These are phyloP conservation scores for Ips typographus DNA, from an alignment of 1,140 invertebrate genomes.

Conservation along the genomic window DNA sequence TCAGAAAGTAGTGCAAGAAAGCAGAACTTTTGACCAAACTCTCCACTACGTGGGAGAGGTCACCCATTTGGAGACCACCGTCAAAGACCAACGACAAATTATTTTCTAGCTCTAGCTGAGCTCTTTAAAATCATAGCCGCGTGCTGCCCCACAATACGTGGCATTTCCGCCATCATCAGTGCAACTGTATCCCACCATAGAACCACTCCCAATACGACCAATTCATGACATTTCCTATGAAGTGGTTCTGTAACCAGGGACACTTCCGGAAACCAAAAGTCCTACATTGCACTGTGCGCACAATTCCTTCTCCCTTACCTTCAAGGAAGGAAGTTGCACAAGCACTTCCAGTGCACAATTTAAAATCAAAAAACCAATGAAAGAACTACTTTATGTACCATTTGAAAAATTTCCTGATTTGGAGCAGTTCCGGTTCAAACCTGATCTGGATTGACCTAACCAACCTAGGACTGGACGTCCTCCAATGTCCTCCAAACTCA, in stretches of 20 bases:
- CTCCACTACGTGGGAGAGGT: conserved; percentile 51
- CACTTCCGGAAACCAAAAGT: conserved; percentile 63
- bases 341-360: conserved; percentile 51
- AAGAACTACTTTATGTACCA: conserved; percentile 42
- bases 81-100: conserved; percentile 29
- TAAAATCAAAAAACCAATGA: conserved; percentile 37
- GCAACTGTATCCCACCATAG: conserved; percentile 52
- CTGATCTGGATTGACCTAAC: conserved; percentile 51
- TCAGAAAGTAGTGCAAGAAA: conserved; percentile 40
- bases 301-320: conserved; percentile 54
- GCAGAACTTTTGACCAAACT: conserved; percentile 38
- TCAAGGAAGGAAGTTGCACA: conserved; percentile 54
- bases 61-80: conserved; percentile 39
- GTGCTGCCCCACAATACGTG: conserved; percentile 46
- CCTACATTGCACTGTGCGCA: conserved; percentile 56
- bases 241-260: conserved; percentile 60
- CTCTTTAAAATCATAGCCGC: conserved; percentile 53
- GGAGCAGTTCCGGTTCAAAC: conserved; percentile 58
- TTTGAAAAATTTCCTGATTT: conserved; percentile 55
- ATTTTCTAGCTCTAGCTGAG: conserved; percentile 47
- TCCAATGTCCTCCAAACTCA: conserved; percentile 63
- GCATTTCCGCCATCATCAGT: conserved; percentile 55
- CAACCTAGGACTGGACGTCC: conserved; percentile 54
- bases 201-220: conserved; percentile 43
- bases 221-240: conserved; percentile 53